A percentile compares a stretch with the other conserved stretches of the same genome.
These are phyloP conservation scores for Eospalax fontanierii DNA, from an alignment of 2,797 vertebrate species.

Conservation along the genomic window DNA sequence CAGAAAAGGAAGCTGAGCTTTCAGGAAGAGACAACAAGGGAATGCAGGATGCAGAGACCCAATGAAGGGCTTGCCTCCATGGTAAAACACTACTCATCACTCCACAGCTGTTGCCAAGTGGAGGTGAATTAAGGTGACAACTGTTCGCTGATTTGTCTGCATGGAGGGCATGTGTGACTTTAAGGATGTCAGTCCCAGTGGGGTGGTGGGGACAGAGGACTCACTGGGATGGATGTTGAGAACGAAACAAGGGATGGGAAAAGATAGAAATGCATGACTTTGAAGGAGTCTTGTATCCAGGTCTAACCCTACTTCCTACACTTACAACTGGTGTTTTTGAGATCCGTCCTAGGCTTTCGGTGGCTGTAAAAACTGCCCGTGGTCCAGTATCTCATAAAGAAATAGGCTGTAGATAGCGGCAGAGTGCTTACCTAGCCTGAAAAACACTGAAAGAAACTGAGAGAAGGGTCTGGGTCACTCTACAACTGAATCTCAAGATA, in stretches of 20 bases:
- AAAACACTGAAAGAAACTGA: not conserved
- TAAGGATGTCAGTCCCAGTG: not conserved
- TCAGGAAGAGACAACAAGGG: not conserved
- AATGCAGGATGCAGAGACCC: not conserved
- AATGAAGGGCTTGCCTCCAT: not conserved
- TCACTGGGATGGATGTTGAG: not conserved
- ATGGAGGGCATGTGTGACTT: not conserved
- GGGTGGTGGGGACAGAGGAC: not conserved
- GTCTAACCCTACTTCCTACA: too few species aligned
- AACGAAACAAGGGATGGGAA: not conserved
- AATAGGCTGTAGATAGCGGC: too few species aligned
- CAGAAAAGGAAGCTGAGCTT: not conserved
- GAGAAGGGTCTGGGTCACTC: too few species aligned
- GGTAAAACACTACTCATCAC: not conserved
- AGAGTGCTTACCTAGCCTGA: not conserved
- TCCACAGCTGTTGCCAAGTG: not conserved
- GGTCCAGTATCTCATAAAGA: too few species aligned
- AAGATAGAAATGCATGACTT: not conserved
- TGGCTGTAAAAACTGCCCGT: too few species aligned
- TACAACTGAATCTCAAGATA: not conserved
- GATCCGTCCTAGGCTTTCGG: too few species aligned
- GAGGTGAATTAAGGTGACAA: not conserved
- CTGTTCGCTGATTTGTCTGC: not conserved
- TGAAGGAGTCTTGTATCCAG: not conserved
- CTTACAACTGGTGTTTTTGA: too few species aligned